phyloP scores from a whole-genome alignment of 37 sponge, comb jelly and placozoan species.

The Tethya wilhelma region DNA sequence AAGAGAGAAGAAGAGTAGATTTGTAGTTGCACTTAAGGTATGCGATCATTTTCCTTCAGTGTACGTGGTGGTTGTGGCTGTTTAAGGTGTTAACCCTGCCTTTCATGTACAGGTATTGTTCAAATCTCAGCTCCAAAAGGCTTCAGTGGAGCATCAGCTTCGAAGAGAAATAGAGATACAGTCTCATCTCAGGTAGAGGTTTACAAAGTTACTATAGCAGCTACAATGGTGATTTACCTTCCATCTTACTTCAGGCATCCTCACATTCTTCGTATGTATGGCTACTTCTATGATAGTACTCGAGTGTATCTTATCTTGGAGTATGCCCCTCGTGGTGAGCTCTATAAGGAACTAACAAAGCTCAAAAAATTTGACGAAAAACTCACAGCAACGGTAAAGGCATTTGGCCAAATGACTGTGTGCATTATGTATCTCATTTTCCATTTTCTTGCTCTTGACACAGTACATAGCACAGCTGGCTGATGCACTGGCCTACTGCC shows the following conservation, averaged over 20 bases:
- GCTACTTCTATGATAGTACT: slow-evolving; percentile 93
- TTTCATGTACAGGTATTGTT: too few relatives aligned
- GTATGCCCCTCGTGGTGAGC: slow-evolving; percentile 96
- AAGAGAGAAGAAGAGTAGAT: slow-evolving; percentile 95
- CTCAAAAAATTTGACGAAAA: slow-evolving; percentile 77
- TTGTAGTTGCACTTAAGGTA: slow-evolving; percentile 97
- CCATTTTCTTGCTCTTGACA: not conserved
- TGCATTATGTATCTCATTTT: not conserved
- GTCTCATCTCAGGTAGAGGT: slow-evolving; percentile 83
- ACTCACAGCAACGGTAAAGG: slow-evolving; percentile 79
- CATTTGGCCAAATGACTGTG: not conserved
- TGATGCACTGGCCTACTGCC: slow-evolving; percentile 94
- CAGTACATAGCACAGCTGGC: slow-evolving; percentile 94
- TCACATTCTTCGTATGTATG: slow-evolving; percentile 93
- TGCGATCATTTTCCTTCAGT: too few relatives aligned
- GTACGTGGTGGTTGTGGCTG: too few relatives aligned
- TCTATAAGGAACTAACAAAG: slow-evolving; percentile 89
- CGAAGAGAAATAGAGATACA: slow-evolving; percentile 98
- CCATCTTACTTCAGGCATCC: slow-evolving; percentile 73
- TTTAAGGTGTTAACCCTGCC: too few relatives aligned
- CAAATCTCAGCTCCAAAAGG: slow-evolving; percentile 92
- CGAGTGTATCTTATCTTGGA: slow-evolving; percentile 97
- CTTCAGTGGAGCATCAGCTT: slow-evolving; percentile 94
- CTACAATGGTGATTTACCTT: not conserved
- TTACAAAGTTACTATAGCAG: not conserved